Evolutionary conservation across 2,888 invertebrate genomes (phyloP).

Genomic region (Stomorhina lunata): DNA sequence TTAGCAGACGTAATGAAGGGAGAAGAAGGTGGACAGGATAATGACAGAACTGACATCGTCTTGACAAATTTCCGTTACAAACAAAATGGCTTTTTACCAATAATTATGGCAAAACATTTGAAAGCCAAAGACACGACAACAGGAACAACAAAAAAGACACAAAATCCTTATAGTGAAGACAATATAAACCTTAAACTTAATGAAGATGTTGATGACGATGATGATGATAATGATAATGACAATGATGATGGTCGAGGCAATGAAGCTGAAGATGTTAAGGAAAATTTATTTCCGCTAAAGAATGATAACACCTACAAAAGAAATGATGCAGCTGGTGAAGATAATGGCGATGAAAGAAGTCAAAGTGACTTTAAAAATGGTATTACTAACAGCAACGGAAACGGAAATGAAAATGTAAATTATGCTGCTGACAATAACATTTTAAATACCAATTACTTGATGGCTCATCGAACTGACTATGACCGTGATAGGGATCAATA

Average conservation of each 20-base stretch:
- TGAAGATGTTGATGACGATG: constrained; percentile 2
- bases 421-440: constrained; percentile 49
- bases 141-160: constrained; percentile 11
- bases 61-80: constrained; percentile 50
- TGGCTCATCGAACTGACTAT: background rate
- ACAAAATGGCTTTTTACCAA: constrained; percentile 35
- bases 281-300: constrained; percentile 54
- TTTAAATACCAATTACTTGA: constrained; percentile 43
- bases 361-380: constrained; percentile 12
- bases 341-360: background rate
- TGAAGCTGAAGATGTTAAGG: constrained; percentile 9
- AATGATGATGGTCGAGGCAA: background rate
- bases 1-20: background rate
- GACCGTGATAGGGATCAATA: constrained; percentile 23
- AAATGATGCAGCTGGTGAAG: constrained; percentile 11
- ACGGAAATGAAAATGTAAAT: constrained; percentile 60
- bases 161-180: background rate
- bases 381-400: constrained; percentile 52
- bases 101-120: constrained; percentile 31
- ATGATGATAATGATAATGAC: background rate
- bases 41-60: background rate
- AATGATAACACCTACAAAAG: constrained; percentile 32
- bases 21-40: background rate
- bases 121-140: constrained; percentile 3
- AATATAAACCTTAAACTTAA: background rate